These are phyloP conservation scores for Sakesphorus luctuosus DNA, from an alignment of 2,113 vertebrate species.

Conservation along the genomic window DNA sequence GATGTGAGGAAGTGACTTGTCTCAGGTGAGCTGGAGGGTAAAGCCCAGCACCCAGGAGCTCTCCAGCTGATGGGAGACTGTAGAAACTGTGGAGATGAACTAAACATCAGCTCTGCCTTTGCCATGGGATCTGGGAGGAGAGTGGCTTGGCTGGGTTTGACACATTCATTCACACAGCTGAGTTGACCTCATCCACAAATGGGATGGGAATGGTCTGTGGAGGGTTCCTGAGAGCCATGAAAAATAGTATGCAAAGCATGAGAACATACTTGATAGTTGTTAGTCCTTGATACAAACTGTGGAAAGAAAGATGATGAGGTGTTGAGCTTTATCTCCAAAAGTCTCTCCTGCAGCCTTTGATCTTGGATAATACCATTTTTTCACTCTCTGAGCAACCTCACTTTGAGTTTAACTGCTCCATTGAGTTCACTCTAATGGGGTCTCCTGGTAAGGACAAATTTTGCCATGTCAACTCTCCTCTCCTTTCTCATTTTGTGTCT, in stretches of 20 bases:
- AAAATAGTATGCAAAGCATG: background rate
- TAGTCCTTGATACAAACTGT: background rate
- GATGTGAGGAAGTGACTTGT: rapidly evolving
- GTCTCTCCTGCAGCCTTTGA: background rate
- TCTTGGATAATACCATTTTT: background rate
- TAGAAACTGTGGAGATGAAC: background rate
- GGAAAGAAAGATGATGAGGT: background rate
- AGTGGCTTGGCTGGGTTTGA: background rate
- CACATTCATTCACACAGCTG: rapidly evolving
- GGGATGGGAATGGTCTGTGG: background rate
- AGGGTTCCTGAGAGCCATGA: background rate
- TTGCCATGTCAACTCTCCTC: background rate
- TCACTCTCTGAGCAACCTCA: background rate
- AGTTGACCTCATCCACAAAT: background rate
- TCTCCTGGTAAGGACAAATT: background rate
- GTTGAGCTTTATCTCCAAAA: background rate
- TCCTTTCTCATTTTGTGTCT: background rate
- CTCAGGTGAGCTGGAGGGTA: background rate
- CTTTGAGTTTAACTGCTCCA: background rate
- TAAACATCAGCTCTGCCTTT: background rate
- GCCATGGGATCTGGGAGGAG: background rate
- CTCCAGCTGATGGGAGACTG: rapidly evolving
- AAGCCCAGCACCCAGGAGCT: background rate
- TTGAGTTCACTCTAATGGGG: background rate
- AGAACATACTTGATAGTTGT: background rate